These are phyloP conservation scores for Neotragus pygmaeus DNA, from an alignment of 2,113 vertebrate species.

Conservation along the genomic window DNA sequence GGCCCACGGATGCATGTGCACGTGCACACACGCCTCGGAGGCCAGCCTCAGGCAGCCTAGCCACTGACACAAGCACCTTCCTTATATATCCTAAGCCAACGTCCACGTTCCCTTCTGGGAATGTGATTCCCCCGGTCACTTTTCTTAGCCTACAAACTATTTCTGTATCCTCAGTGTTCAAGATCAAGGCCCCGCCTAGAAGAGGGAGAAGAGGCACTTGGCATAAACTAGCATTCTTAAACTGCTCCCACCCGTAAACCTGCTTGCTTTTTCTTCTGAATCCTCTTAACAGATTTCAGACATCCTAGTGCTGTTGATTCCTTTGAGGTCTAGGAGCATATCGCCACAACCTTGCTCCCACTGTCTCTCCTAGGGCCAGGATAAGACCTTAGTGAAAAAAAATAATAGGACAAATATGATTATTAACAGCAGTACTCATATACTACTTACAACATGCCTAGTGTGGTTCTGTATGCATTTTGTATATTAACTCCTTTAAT, in stretches of 20 bases:
- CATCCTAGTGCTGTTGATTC: background rate
- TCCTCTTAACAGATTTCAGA: background rate
- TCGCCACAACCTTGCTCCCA: background rate
- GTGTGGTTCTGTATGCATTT: background rate
- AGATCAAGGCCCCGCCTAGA: background rate
- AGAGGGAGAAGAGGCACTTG: background rate
- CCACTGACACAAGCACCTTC: background rate
- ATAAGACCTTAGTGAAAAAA: background rate
- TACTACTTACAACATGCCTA: background rate
- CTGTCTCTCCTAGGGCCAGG: background rate
- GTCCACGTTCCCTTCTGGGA: background rate
- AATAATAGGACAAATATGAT: background rate
- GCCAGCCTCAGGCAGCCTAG: background rate
- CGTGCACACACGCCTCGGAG: fast-evolving
- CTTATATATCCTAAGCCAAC: background rate
- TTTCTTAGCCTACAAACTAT: background rate
- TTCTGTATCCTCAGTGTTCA: background rate
- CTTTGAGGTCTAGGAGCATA: background rate
- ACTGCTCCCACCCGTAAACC: background rate
- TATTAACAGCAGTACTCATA: background rate
- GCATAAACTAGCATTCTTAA: background rate
- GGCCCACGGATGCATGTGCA: fast-evolving
- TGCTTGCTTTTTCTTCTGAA: background rate
- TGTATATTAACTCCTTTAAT: background rate
- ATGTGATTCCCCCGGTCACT: background rate